Conservation (phyloP, 2,888 invertebrate species). For the Caenorhabditis sp. region DNA sequence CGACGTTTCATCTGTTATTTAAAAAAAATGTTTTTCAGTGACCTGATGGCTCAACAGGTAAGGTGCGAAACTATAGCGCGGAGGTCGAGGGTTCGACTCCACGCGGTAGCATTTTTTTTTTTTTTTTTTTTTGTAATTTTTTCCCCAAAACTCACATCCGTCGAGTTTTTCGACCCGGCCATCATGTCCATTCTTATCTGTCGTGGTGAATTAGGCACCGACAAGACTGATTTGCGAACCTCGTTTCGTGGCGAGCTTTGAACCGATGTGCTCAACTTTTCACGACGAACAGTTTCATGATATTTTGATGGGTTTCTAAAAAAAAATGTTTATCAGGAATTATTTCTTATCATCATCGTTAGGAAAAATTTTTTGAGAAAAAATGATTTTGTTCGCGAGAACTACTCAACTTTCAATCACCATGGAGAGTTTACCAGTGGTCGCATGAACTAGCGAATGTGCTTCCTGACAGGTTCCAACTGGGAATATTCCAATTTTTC, state of each 20-base stretch:
- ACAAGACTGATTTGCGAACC: neutral
- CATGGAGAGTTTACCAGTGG: neutral
- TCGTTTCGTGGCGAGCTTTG: constrained; percentile 2
- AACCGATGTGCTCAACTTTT: constrained; percentile 9
- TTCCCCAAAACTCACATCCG: constrained; percentile 6
- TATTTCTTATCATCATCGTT: no score
- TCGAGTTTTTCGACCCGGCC: neutral
- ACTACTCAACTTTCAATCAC: neutral
- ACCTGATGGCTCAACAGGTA: no score
- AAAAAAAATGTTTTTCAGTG: neutral
- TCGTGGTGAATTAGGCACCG: neutral
- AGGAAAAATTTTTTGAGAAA: neutral
- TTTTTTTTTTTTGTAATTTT: no score
- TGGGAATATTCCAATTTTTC: neutral
- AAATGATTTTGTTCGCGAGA: neutral
- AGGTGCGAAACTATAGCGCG: no score
- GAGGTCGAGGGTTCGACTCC: no score
- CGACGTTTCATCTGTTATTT: neutral
- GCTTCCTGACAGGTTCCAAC: constrained; percentile 4
- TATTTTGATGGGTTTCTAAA: constrained; percentile 2
- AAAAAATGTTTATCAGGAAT: neutral
- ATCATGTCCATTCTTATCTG: constrained; percentile 8
- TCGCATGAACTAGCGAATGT: neutral
- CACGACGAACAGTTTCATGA: constrained; percentile 5
- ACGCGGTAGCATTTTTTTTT: no score